Percentiles rank a stretch among this genome's conserved stretches.
phyloP scores from a whole-genome alignment of 2,888 invertebrate genomes.

The Dryomyza anilis region DNA sequence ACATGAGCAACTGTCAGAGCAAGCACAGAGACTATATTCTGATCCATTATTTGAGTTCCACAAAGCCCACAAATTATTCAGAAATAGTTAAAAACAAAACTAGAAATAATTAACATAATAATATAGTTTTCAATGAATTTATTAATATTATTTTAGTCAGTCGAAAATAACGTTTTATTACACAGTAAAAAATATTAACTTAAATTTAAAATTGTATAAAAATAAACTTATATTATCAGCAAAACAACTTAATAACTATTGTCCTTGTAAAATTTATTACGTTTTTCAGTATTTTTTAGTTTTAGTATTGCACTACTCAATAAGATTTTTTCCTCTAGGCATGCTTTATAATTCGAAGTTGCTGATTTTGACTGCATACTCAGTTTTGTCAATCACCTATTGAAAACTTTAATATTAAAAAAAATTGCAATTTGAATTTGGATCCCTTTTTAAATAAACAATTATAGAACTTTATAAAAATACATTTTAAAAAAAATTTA shows the following conservation, averaged over 20 bases:
- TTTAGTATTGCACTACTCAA: no score
- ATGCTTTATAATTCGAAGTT: neutral
- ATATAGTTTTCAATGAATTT: slow-evolving; percentile 6
- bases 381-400: slow-evolving; percentile 5
- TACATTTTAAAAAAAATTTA: no score
- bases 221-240: slow-evolving; percentile 17
- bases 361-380: no score
- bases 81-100: no score
- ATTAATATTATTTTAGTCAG: slow-evolving; percentile 25
- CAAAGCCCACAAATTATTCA: neutral
- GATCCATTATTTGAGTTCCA: neutral
- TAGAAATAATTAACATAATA: no score
- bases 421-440: no score
- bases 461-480: no score
- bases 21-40: no score
- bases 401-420: neutral
- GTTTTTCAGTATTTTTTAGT: no score
- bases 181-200: slow-evolving; percentile 12
- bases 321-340: no score
- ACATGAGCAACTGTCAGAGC: no score
- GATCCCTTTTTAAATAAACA: no score
- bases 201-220: slow-evolving; percentile 9
- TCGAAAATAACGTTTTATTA: slow-evolving; percentile 13
- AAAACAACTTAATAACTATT: slow-evolving; percentile 25
- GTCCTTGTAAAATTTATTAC: slow-evolving; percentile 1